phyloP scores from a whole-genome alignment of 2,797 vertebrate species.

The Salarias fasciatus region DNA sequence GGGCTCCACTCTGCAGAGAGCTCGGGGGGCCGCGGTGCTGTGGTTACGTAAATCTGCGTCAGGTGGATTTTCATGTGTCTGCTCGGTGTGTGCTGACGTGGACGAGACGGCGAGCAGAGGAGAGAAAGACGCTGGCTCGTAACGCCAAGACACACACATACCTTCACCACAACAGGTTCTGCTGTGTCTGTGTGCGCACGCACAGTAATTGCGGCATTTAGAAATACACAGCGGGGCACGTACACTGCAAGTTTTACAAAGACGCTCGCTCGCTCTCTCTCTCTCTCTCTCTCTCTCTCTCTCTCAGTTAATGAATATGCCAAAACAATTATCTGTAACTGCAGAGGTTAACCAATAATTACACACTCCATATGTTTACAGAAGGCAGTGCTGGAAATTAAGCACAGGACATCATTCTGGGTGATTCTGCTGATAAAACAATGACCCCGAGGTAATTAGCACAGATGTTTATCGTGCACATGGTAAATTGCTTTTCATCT shows the following conservation, averaged over 20 bases:
- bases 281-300: no score
- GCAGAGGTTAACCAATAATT: slow-evolving; percentile 76
- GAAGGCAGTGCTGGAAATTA: slow-evolving; percentile 40
- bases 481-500: slow-evolving; percentile 35
- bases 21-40: background rate
- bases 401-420: slow-evolving; percentile 46
- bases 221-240: background rate
- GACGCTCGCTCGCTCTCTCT: no score
- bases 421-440: slow-evolving; percentile 52
- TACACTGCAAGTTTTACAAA: background rate
- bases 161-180: background rate
- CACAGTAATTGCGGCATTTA: background rate
- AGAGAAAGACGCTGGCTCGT: no score
- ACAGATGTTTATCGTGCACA: slow-evolving; percentile 53
- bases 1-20: slow-evolving; percentile 26
- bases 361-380: slow-evolving; percentile 72
- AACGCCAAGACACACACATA: background rate
- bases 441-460: slow-evolving; percentile 59
- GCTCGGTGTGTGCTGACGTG: slow-evolving; percentile 8
- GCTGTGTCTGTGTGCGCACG: no score
- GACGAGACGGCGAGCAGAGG: slow-evolving; percentile 2
- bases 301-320: slow-evolving; percentile 51
- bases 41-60: slow-evolving; percentile 37
- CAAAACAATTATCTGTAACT: slow-evolving; percentile 63
- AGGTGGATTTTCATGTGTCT: slow-evolving; percentile 32